Percentiles rank a stretch among this genome's conserved stretches.
Evolutionary conservation across 2,888 invertebrate genomes (phyloP).

Genomic region (Cheilosia vulpina): DNA sequence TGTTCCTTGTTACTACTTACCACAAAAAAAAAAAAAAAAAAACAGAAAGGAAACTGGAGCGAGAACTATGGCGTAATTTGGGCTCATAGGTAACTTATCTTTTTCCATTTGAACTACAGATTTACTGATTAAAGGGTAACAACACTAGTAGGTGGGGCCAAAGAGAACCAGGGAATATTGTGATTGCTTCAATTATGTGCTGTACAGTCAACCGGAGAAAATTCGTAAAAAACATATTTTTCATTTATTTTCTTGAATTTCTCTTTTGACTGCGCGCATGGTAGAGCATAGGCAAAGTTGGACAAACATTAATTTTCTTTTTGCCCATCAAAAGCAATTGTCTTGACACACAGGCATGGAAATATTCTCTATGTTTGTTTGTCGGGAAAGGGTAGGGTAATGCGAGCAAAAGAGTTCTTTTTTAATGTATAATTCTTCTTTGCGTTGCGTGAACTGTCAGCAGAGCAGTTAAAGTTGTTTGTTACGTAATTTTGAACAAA

Average conservation of each 20-base stretch:
- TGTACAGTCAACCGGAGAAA: slow-evolving; percentile 25
- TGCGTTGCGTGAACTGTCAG: slow-evolving; percentile 9
- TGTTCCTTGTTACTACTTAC: slow-evolving; percentile 17
- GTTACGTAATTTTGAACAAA: slow-evolving; percentile 23
- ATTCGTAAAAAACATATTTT: slow-evolving; percentile 1
- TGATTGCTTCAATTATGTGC: slow-evolving; percentile 16
- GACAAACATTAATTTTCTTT: background rate
- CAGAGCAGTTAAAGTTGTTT: background rate
- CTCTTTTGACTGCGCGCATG: background rate
- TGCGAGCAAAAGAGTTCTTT: slow-evolving; percentile 4
- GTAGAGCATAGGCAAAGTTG: background rate
- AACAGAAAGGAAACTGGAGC: background rate
- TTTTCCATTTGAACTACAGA: slow-evolving; percentile 2
- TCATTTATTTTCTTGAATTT: slow-evolving; percentile 8
- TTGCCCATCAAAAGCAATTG: background rate
- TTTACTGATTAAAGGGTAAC: slow-evolving; percentile 1
- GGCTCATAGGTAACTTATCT: slow-evolving; percentile 32
- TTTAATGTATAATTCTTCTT: background rate
- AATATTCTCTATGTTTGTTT: background rate
- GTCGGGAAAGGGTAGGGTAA: slow-evolving; percentile 1
- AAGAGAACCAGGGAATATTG: background rate
- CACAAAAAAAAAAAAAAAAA: slow-evolving; percentile 30
- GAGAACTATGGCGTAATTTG: slow-evolving; percentile 36
- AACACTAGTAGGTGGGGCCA: no score
- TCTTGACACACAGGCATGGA: background rate